Evolutionary conservation across 2,888 invertebrate species (phyloP).

Genomic region (Xestoiulus laeticollis): DNA sequence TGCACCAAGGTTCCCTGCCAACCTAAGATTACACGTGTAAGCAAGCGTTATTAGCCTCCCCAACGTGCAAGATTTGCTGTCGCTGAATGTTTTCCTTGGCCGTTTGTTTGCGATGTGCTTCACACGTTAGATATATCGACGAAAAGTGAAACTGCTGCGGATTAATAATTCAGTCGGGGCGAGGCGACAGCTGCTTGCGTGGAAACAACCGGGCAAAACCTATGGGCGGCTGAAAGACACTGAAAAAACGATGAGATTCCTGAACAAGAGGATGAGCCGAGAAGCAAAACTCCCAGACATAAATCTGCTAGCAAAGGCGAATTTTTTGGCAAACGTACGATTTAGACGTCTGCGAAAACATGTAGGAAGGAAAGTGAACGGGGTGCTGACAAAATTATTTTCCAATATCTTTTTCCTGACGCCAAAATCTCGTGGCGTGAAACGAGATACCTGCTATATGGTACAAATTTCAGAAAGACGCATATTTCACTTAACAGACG

Average conservation of each 20-base stretch:
- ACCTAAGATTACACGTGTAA: neutral
- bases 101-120: neutral
- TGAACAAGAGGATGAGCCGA: neutral
- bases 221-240: neutral
- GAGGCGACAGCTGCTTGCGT: neutral
- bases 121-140: neutral
- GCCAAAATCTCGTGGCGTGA: too few species aligned
- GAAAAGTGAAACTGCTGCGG: neutral
- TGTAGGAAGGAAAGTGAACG: neutral
- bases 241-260: neutral
- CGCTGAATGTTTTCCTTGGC: neutral
- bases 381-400: slow-evolving; percentile 27
- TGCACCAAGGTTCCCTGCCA: neutral
- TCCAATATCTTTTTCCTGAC: neutral
- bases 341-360: neutral
- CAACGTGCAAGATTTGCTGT: neutral
- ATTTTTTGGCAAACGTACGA: neutral
- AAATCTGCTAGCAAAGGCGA: neutral
- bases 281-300: neutral
- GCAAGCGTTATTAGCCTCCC: neutral
- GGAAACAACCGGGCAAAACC: neutral
- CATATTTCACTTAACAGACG: too few species aligned
- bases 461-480: too few species aligned
- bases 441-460: too few species aligned
- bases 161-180: slow-evolving; percentile 35